These are phyloP conservation scores for Rhinogobius similis DNA, from an alignment of 2,113 vertebrate genomes.

Conservation along the genomic window DNA sequence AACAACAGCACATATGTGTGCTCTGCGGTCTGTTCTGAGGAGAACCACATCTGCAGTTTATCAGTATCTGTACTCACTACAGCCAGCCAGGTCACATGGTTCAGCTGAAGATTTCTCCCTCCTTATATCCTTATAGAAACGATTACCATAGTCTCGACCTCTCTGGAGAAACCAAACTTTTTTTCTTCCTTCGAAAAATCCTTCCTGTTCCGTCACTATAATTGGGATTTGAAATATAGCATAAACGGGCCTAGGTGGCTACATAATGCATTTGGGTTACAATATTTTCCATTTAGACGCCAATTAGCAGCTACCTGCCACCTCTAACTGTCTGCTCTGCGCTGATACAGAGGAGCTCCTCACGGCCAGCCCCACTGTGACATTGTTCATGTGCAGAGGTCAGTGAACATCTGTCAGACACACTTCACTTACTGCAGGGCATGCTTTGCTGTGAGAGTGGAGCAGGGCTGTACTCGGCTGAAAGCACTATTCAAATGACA, in stretches of 20 bases:
- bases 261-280: neutral
- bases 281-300: neutral
- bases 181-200: neutral
- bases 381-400: neutral
- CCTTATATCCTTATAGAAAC: neutral
- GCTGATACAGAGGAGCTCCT: neutral
- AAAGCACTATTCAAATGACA: too few relatives aligned
- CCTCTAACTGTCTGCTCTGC: neutral
- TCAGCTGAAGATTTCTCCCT: neutral
- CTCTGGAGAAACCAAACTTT: neutral
- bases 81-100: too few relatives aligned
- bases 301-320: neutral
- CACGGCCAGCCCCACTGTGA: neutral
- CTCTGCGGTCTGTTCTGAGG: too few relatives aligned
- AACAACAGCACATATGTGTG: too few relatives aligned
- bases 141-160: neutral
- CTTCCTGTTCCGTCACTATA: neutral
- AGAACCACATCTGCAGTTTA: too few relatives aligned
- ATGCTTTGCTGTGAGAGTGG: neutral
- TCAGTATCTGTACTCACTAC: too few relatives aligned
- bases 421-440: neutral
- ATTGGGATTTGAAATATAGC: neutral
- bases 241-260: neutral
- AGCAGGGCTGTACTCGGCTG: neutral
- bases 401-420: slow-evolving; percentile 1